These are phyloP conservation scores for Diabrotica undecimpunctata DNA, from an alignment of 1,140 invertebrate species.

Conservation along the genomic window DNA sequence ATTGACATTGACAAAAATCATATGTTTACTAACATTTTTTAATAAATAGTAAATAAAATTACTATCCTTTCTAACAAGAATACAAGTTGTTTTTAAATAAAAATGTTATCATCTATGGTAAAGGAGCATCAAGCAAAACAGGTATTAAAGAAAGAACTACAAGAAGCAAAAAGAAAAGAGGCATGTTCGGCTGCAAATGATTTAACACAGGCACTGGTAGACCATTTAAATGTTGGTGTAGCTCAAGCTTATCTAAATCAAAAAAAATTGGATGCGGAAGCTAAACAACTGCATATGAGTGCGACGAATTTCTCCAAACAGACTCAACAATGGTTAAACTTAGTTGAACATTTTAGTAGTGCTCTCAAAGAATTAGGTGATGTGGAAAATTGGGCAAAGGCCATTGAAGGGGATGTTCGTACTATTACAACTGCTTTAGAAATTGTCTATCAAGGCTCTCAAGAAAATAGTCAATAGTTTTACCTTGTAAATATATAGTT, in stretches of 20 bases:
- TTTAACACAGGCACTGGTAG: slow-evolving; percentile 89
- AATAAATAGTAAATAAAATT: too few relatives aligned
- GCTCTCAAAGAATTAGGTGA: slow-evolving; percentile 97
- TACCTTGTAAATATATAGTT: too few relatives aligned
- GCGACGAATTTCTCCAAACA: slow-evolving; percentile 94
- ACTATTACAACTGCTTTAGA: slow-evolving; percentile 89
- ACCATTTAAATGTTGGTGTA: slow-evolving; percentile 96
- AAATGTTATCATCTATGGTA: slow-evolving; percentile 80
- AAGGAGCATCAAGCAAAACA: slow-evolving; percentile 85
- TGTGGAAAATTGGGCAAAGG: slow-evolving; percentile 97
- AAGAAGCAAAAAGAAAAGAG: slow-evolving; percentile 90
- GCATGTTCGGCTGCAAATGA: slow-evolving; percentile 87
- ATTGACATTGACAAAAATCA: too few relatives aligned
- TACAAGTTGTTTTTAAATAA: slow-evolving; percentile 14
- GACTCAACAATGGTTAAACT: slow-evolving; percentile 90
- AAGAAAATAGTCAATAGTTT: slow-evolving; percentile 33
- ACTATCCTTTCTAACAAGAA: too few relatives aligned
- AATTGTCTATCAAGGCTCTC: slow-evolving; percentile 87
- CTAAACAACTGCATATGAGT: slow-evolving; percentile 92
- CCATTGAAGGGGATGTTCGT: slow-evolving; percentile 95
- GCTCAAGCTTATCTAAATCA: slow-evolving; percentile 98
- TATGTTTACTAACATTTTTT: too few relatives aligned
- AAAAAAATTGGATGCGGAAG: slow-evolving; percentile 94
- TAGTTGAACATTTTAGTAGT: slow-evolving; percentile 94
- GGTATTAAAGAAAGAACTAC: slow-evolving; percentile 70